Conservation (phyloP, 2,797 vertebrate genomes). For the Enteromius anoplus region DNA sequence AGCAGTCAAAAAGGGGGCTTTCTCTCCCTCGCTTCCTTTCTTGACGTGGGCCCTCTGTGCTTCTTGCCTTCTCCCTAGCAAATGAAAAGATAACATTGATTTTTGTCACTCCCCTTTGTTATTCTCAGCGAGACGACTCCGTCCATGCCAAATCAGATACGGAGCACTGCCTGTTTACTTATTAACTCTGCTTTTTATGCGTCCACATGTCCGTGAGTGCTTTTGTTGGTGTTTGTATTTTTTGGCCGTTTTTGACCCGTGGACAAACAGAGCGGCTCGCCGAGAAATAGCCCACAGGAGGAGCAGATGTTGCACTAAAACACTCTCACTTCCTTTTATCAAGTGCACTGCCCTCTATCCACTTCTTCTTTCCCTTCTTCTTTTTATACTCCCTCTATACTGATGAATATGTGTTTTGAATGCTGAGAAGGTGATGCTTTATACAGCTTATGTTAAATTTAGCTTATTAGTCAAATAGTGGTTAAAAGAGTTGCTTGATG, state of each 20-base stretch:
- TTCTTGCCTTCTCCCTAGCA: constrained; percentile 65
- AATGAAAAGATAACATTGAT: constrained; percentile 81
- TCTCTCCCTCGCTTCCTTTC: constrained; percentile 68
- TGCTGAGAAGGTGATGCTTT: constrained; percentile 33
- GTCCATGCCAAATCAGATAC: constrained; percentile 73
- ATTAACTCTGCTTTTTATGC: constrained; percentile 70
- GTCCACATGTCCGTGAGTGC: constrained; percentile 53
- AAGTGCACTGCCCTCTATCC: constrained; percentile 49
- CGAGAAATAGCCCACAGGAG: constrained; percentile 65
- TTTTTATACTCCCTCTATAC: constrained; percentile 65
- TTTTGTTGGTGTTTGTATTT: constrained; percentile 56
- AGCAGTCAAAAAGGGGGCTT: constrained; percentile 75
- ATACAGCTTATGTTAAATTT: constrained; percentile 38
- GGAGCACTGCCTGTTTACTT: constrained; percentile 73
- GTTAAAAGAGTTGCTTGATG: constrained; percentile 44
- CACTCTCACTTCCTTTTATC: constrained; percentile 80
- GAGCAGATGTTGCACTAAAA: constrained; percentile 79
- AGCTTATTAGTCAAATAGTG: constrained; percentile 49
- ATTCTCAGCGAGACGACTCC: constrained; percentile 65
- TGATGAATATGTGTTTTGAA: constrained; percentile 56
- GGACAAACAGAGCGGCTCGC: constrained; percentile 67
- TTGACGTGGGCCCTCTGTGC: constrained; percentile 67
- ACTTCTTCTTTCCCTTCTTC: constrained; percentile 83
- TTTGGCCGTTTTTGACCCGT: constrained; percentile 62
- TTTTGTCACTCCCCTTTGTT: constrained; percentile 73